These are phyloP conservation scores for Drosophila chauvacae DNA, from an alignment of 1,140 invertebrate species.

Conservation along the genomic window DNA sequence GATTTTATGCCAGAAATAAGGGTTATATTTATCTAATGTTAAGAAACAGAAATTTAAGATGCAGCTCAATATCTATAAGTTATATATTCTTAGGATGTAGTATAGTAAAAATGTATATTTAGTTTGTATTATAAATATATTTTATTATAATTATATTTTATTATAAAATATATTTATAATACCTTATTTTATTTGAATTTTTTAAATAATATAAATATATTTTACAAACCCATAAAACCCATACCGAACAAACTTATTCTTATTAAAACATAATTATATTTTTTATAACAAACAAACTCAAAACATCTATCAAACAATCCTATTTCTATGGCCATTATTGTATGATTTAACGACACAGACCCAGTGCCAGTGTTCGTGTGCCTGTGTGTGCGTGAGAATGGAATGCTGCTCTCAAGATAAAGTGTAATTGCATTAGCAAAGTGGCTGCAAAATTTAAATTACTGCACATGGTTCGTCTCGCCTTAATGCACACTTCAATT, in stretches of 20 bases:
- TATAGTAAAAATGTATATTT: too few species aligned
- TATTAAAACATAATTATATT: neutral
- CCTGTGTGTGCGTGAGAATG: conserved; percentile 40
- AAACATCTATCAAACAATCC: neutral
- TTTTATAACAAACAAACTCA: neutral
- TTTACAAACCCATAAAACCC: neutral
- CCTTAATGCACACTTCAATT: conserved; percentile 45
- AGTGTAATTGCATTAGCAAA: conserved; percentile 77
- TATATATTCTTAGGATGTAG: too few species aligned
- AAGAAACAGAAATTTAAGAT: too few species aligned
- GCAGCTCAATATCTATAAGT: too few species aligned
- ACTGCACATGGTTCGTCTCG: conserved; percentile 32
- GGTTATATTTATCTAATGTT: too few species aligned
- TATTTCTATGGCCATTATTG: neutral
- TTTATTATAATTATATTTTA: too few species aligned
- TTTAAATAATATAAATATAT: neutral
- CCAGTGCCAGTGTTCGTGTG: conserved; percentile 24
- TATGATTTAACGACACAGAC: conserved; percentile 49
- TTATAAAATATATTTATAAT: too few species aligned
- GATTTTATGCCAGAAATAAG: too few species aligned
- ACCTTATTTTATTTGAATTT: too few species aligned
- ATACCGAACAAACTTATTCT: too few species aligned
- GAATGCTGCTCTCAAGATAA: conserved; percentile 64
- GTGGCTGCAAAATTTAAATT: conserved; percentile 67
- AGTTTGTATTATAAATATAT: too few species aligned